Conservation (phyloP, 2,113 vertebrate species). For the Perognathus longimembris region DNA sequence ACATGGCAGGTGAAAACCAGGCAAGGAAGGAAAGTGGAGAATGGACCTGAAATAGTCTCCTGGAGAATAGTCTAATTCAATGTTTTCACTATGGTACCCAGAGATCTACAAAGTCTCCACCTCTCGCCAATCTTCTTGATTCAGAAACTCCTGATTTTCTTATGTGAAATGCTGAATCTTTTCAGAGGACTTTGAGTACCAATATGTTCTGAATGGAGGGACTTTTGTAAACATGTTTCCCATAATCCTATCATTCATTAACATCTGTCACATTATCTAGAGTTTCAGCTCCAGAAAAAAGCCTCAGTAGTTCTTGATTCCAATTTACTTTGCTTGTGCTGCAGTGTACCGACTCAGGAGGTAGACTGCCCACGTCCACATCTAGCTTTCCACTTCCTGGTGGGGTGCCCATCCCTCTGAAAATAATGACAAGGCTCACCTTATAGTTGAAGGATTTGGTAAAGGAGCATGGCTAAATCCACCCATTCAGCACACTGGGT, state of each 20-base stretch:
- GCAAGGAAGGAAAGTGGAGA: background rate
- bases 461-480: background rate
- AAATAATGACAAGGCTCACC: background rate
- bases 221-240: background rate
- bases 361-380: background rate
- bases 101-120: too few species aligned
- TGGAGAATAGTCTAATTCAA: background rate
- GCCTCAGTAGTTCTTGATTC: background rate
- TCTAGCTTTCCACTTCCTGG: background rate
- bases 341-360: background rate
- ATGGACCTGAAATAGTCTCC: background rate
- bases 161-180: background rate
- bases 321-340: background rate
- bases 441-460: background rate
- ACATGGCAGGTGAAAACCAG: background rate
- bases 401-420: background rate
- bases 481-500: background rate
- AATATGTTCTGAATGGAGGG: background rate
- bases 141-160: slow-evolving; percentile 9
- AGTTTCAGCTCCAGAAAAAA: background rate
- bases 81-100: too few species aligned
- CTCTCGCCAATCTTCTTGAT: background rate
- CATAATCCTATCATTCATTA: background rate
- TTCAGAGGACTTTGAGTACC: background rate
- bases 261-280: background rate